These are phyloP conservation scores for Sinopyrophorus schimmeli DNA, from an alignment of 2,888 invertebrate genomes.

Conservation along the genomic window DNA sequence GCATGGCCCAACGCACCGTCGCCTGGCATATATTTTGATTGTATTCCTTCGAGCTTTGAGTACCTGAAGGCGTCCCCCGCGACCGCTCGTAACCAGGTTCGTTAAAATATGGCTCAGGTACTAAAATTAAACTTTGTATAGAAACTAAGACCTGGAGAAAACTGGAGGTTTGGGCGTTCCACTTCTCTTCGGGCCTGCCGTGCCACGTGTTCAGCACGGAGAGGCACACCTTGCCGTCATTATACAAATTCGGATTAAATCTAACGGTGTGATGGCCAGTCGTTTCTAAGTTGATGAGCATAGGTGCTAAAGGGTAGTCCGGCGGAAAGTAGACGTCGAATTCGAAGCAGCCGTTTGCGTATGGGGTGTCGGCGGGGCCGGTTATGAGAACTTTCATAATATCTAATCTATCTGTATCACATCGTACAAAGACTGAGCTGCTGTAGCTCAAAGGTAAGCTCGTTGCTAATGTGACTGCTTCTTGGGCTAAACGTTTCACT, in stretches of 20 bases:
- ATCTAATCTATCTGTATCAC: conserved; percentile 91
- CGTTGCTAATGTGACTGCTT: conserved; percentile 90
- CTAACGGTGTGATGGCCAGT: conserved; percentile 87
- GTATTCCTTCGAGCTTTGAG: conserved; percentile 89
- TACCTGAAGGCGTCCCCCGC: conserved; percentile 85
- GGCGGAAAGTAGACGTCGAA: conserved; percentile 90
- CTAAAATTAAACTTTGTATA: conserved; percentile 89
- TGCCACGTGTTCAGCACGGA: conserved; percentile 97
- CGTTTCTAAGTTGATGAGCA: conserved; percentile 89
- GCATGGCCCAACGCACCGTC: conserved; percentile 94
- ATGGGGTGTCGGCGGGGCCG: conserved; percentile 89
- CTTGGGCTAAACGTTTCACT: conserved; percentile 91
- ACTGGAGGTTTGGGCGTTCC: conserved; percentile 95
- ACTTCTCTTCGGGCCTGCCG: conserved; percentile 94
- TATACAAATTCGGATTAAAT: conserved; percentile 92
- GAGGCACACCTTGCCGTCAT: conserved; percentile 94
- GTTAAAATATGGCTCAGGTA: conserved; percentile 93
- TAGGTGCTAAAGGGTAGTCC: conserved; percentile 70
- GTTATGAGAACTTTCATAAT: conserved; percentile 96
- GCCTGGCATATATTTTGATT: conserved; percentile 95
- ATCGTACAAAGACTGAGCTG: conserved; percentile 93
- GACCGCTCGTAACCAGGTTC: conserved; percentile 93
- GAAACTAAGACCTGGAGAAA: conserved; percentile 92
- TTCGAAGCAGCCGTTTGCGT: conserved; percentile 89
- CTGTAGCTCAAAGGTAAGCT: conserved; percentile 90